These are phyloP conservation scores for Drosophila macrothrix DNA, from an alignment of 2,888 invertebrate species.

Conservation along the genomic window DNA sequence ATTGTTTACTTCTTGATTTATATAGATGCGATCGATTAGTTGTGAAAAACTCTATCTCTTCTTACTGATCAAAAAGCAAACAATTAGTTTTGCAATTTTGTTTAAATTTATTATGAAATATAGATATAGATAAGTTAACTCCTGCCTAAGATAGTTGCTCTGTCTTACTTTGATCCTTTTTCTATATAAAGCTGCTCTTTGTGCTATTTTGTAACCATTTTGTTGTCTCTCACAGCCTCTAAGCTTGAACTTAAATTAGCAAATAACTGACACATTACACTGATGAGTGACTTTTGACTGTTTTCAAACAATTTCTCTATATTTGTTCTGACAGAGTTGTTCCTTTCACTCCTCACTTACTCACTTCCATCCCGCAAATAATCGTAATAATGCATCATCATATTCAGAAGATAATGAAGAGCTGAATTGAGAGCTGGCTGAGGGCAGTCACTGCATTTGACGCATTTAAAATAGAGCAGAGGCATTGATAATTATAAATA, in stretches of 20 bases:
- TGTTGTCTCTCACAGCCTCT: no score
- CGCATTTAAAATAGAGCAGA: constrained; percentile 32
- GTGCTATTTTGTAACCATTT: background rate
- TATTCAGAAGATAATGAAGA: constrained; percentile 25
- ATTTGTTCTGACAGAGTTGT: background rate
- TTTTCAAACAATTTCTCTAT: background rate
- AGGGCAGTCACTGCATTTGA: constrained; percentile 16
- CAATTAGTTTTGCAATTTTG: background rate
- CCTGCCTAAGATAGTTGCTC: no score
- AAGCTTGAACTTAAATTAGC: constrained; percentile 5
- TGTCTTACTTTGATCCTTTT: background rate
- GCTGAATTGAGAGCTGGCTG: constrained; percentile 5
- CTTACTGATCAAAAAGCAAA: background rate
- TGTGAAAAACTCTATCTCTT: background rate
- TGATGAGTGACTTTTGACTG: background rate
- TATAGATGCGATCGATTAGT: background rate
- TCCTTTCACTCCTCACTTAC: background rate
- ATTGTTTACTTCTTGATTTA: background rate
- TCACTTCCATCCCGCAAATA: constrained; percentile 1
- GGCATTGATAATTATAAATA: constrained; percentile 76
- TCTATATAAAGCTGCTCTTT: constrained; percentile 7
- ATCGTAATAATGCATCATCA: constrained; percentile 11
- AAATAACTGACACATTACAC: constrained; percentile 16
- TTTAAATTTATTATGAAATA: background rate
- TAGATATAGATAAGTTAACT: background rate